A percentile compares a stretch with the other conserved stretches of the same genome.
Conservation (phyloP, 2,888 invertebrate genomes). For the Spisula solida region DNA sequence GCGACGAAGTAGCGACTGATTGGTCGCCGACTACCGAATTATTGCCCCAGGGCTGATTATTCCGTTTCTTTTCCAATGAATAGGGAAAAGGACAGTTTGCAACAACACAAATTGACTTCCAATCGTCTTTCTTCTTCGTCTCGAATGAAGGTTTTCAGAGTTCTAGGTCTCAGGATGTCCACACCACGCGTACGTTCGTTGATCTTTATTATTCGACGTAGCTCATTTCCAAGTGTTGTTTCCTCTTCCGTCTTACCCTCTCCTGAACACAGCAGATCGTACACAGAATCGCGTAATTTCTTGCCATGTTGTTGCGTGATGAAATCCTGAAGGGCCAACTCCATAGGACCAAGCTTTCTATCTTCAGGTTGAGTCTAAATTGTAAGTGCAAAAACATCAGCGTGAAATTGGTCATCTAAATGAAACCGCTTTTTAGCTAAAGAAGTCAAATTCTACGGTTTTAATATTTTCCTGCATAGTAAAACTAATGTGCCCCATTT, state of each 20-base stretch:
- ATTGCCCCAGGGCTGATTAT: not conserved
- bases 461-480: too few relatives aligned
- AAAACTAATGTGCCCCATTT: too few relatives aligned
- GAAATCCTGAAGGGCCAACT: constrained; percentile 42
- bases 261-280: constrained; percentile 26
- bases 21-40: too few relatives aligned
- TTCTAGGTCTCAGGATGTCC: constrained; percentile 41
- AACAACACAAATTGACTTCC: not conserved
- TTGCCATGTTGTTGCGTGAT: constrained; percentile 12
- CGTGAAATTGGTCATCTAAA: too few relatives aligned
- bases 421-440: too few relatives aligned
- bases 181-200: constrained; percentile 8
- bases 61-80: not conserved
- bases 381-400: not conserved
- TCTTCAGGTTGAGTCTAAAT: constrained; percentile 40
- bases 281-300: constrained; percentile 33
- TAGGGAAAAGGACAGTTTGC: not conserved
- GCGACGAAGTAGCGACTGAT: too few relatives aligned
- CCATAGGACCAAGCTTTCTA: constrained; percentile 58
- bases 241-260: constrained; percentile 18
- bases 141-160: constrained; percentile 53
- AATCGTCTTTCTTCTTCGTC: constrained; percentile 29
- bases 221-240: constrained; percentile 21
- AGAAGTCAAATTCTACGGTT: too few relatives aligned
- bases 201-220: constrained; percentile 49